A percentile compares a stretch with the other conserved stretches of the same genome.
phyloP scores from a whole-genome alignment of 2,888 invertebrate species.

The Gortyna flavago region DNA sequence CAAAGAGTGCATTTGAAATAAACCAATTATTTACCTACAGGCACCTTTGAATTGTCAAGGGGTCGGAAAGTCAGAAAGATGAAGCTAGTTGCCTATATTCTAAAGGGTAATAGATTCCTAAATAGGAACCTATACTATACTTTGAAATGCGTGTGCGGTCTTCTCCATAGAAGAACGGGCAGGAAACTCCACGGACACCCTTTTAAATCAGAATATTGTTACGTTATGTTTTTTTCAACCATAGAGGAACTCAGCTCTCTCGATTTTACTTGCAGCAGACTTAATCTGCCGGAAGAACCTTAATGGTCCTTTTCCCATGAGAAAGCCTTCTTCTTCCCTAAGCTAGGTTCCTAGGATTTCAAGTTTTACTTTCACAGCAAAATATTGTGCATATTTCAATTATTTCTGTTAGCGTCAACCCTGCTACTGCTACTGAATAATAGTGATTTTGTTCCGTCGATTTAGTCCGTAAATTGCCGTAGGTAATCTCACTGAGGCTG shows the following conservation, averaged over 20 bases:
- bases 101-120: too few species aligned
- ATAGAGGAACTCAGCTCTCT: not conserved
- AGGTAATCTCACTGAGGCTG: constrained; percentile 48
- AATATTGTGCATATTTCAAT: not conserved
- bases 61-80: too few species aligned
- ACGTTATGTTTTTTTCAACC: not conserved
- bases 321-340: not conserved
- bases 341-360: not conserved
- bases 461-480: constrained; percentile 66
- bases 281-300: not conserved
- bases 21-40: too few species aligned
- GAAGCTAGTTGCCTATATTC: too few species aligned
- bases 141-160: too few species aligned
- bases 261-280: not conserved
- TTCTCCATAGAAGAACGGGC: too few species aligned
- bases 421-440: constrained; percentile 56
- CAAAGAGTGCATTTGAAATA: too few species aligned
- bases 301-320: not conserved
- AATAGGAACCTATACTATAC: too few species aligned
- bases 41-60: too few species aligned
- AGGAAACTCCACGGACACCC: not conserved
- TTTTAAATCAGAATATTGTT: not conserved
- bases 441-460: constrained; percentile 67
- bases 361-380: not conserved
- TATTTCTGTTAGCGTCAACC: constrained; percentile 25